These are phyloP conservation scores for Noctua janthina DNA, from an alignment of 2,888 invertebrate genomes.

Conservation along the genomic window DNA sequence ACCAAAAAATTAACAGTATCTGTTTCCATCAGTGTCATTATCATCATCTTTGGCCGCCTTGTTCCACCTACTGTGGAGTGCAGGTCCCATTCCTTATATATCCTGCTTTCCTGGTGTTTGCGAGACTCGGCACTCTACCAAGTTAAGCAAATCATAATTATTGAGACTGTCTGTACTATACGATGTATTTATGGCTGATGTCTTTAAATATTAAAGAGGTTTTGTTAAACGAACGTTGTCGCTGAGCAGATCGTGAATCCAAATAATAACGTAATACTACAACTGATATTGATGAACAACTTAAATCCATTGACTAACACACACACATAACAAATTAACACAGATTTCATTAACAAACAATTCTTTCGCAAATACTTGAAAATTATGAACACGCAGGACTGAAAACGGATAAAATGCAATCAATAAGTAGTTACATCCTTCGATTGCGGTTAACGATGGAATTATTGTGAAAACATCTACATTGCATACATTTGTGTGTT, in stretches of 20 bases:
- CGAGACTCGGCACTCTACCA: background rate
- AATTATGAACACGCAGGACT: constrained; percentile 48
- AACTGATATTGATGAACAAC: background rate
- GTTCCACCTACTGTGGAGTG: background rate
- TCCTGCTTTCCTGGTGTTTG: background rate
- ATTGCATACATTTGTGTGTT: constrained; percentile 27
- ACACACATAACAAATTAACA: background rate
- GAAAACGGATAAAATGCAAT: constrained; percentile 58
- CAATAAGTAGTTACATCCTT: constrained; percentile 59
- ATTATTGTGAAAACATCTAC: constrained; percentile 53
- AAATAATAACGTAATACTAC: background rate
- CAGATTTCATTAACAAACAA: constrained; percentile 37
- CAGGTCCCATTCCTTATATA: background rate
- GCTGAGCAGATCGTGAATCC: background rate
- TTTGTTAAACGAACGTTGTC: background rate
- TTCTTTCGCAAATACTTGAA: constrained; percentile 28
- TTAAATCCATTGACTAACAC: constrained; percentile 12
- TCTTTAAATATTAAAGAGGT: background rate
- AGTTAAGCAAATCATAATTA: background rate
- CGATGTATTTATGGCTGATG: background rate
- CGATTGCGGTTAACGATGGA: constrained; percentile 29
- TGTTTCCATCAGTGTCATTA: background rate
- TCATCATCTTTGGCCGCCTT: background rate
- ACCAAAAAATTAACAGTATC: background rate
- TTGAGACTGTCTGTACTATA: background rate